Conservation (phyloP, 2,888 invertebrate species). For the Sturmia bella region DNA sequence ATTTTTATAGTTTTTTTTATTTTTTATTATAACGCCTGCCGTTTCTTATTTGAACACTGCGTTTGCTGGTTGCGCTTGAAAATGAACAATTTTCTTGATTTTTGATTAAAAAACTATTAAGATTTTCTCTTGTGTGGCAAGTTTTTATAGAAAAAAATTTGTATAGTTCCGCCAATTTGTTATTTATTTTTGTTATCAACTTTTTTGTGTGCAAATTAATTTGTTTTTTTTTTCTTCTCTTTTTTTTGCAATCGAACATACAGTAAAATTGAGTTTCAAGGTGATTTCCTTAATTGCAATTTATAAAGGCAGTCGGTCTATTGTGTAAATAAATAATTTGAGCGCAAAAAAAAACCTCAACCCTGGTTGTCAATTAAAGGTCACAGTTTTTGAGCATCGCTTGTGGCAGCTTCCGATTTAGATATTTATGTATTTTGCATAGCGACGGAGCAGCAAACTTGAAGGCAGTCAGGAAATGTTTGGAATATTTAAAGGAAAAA, state of each 20-base stretch:
- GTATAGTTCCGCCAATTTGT: background rate
- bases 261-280: conserved; percentile 55
- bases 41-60: conserved; percentile 47
- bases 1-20: conserved; percentile 8
- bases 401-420: conserved; percentile 52
- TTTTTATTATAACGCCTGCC: conserved; percentile 54
- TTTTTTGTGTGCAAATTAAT: conserved; percentile 18
- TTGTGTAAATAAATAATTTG: conserved; percentile 10
- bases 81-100: conserved; percentile 49
- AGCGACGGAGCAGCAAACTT: too few relatives aligned
- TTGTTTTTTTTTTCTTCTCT: conserved; percentile 22
- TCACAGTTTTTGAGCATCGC: conserved; percentile 10
- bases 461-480: too few relatives aligned
- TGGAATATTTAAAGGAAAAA: too few relatives aligned
- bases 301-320: conserved; percentile 30
- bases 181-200: conserved; percentile 50
- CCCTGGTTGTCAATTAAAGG: conserved; percentile 46
- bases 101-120: conserved; percentile 50
- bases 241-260: conserved; percentile 48
- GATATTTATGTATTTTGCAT: conserved; percentile 20
- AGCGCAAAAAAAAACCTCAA: conserved; percentile 5
- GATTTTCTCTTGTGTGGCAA: conserved; percentile 9
- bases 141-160: conserved; percentile 55
- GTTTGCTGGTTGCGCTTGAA: conserved; percentile 25
- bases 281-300: conserved; percentile 67